These are phyloP conservation scores for Siniperca chuatsi DNA, from an alignment of 2,113 vertebrate species.

Conservation along the genomic window DNA sequence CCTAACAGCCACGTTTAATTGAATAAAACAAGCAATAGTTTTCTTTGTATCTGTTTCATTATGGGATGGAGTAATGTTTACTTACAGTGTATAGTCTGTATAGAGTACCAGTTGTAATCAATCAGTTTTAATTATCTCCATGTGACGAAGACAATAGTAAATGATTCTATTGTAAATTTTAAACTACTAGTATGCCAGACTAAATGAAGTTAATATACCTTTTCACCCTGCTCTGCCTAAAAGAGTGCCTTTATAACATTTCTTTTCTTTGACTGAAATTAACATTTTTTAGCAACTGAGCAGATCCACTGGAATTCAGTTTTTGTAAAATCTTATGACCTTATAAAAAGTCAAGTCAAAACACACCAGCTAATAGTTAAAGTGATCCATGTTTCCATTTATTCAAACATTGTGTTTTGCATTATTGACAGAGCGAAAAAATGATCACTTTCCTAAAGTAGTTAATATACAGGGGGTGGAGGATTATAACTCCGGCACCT, in stretches of 20 bases:
- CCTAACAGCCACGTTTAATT: too few species aligned
- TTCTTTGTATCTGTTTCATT: too few species aligned
- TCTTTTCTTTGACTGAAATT: too few species aligned
- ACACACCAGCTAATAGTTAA: not conserved
- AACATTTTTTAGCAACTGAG: not conserved
- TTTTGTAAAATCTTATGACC: not conserved
- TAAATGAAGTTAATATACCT: not conserved
- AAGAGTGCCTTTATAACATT: not conserved
- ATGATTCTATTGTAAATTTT: not conserved
- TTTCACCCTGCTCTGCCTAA: not conserved
- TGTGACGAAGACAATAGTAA: too few species aligned
- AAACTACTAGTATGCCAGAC: not conserved
- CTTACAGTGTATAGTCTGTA: too few species aligned
- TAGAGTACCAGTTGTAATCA: too few species aligned
- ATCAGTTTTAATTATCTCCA: too few species aligned
- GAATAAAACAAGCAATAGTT: too few species aligned
- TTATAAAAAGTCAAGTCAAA: not conserved
- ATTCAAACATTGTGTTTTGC: constrained; percentile 5
- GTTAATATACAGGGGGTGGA: not conserved
- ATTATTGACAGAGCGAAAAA: not conserved
- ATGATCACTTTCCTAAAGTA: not conserved
- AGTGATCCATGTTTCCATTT: not conserved
- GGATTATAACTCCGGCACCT: not conserved
- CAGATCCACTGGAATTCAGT: not conserved
- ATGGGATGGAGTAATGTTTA: too few species aligned